These are phyloP conservation scores for Chrysaora quinquecirrha DNA, from an alignment of 30 jellyfish, hydroid and myxozoan genomes.

Conservation along the genomic window DNA sequence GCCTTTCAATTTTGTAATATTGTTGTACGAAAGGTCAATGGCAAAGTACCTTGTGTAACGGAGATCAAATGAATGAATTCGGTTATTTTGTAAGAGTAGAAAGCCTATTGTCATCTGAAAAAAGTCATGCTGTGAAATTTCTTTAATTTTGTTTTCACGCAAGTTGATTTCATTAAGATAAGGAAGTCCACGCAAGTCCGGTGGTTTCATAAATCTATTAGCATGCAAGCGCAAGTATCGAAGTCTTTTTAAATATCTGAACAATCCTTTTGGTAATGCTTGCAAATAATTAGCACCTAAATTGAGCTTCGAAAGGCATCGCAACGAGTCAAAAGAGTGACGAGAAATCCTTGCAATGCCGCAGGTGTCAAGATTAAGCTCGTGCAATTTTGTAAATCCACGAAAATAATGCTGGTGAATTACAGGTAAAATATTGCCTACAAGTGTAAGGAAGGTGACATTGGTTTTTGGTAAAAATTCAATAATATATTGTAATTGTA, in stretches of 20 bases:
- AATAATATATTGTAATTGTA: background rate
- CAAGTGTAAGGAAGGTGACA: background rate
- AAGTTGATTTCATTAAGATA: background rate
- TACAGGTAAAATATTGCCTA: background rate
- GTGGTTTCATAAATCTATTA: background rate
- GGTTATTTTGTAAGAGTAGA: background rate
- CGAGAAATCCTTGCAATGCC: background rate
- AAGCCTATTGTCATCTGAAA: background rate
- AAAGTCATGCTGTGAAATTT: background rate
- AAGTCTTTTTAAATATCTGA: background rate
- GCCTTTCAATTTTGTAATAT: background rate
- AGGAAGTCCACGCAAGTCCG: background rate
- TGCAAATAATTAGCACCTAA: background rate
- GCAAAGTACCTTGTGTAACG: background rate
- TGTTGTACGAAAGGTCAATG: conserved; percentile 21
- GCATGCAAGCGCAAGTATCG: background rate
- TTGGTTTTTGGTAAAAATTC: background rate
- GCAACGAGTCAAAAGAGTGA: background rate
- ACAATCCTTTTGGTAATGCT: background rate
- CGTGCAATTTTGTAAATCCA: background rate
- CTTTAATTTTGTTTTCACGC: background rate
- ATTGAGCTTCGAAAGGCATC: background rate
- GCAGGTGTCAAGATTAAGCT: background rate
- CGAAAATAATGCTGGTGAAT: background rate
- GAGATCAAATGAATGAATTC: background rate